Conservation (phyloP, 2,113 vertebrate species). For the Panthera tigris region DNA sequence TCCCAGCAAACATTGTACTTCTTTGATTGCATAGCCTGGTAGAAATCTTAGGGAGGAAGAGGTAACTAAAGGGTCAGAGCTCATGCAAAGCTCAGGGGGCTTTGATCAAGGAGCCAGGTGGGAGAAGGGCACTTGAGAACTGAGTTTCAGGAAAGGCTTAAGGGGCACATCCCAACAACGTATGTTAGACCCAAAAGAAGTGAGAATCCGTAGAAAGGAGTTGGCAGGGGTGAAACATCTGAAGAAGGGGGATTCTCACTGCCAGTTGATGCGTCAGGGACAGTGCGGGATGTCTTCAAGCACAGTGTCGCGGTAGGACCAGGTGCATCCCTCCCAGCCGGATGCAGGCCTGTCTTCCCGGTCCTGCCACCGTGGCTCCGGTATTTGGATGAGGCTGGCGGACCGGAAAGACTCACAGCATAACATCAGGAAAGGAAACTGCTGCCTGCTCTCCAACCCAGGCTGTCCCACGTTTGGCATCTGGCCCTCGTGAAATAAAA, state of each 20-base stretch:
- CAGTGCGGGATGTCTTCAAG: neutral
- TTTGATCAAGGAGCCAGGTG: neutral
- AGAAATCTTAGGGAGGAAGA: neutral
- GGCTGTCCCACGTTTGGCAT: neutral
- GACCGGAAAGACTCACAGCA: neutral
- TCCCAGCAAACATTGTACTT: neutral
- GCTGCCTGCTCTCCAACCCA: neutral
- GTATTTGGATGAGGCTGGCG: neutral
- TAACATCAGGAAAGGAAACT: neutral
- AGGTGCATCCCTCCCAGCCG: neutral
- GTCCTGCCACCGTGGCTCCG: neutral
- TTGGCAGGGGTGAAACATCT: accelerated
- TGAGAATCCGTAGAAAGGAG: neutral
- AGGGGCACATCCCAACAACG: neutral
- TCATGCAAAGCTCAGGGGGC: neutral
- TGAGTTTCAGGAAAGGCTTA: neutral
- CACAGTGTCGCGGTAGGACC: neutral
- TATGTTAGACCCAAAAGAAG: neutral
- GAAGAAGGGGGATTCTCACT: neutral
- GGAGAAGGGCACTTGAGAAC: neutral
- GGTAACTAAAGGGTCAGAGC: neutral
- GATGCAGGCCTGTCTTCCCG: neutral
- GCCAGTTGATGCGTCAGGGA: neutral
- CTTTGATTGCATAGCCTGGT: too few species aligned
- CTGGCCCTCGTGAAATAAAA: neutral